Percentiles rank a stretch among this genome's conserved stretches.
phyloP scores from a whole-genome alignment of 2,888 invertebrate species.

The Drosophila borborema region DNA sequence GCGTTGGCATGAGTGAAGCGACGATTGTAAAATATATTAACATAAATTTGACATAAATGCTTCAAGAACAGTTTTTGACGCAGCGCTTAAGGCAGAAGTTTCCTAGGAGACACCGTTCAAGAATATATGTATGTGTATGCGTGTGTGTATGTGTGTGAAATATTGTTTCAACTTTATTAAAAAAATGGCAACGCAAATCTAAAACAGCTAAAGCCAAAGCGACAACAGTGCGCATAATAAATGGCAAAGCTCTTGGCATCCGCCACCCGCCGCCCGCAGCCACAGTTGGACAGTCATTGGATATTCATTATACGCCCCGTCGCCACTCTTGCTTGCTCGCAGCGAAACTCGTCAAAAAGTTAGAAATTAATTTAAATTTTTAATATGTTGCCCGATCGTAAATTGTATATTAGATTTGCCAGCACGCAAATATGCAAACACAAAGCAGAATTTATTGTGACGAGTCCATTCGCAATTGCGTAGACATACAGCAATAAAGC shows the following conservation, averaged over 20 bases:
- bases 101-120: constrained; percentile 9
- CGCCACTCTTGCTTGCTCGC: constrained; percentile 10
- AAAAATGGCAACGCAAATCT: constrained; percentile 66
- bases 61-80: constrained; percentile 58
- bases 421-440: constrained; percentile 25
- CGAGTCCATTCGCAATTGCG: neutral
- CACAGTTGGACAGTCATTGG: constrained; percentile 43
- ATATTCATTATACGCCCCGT: constrained; percentile 61
- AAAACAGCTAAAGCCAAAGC: constrained; percentile 52
- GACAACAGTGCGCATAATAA: constrained; percentile 59
- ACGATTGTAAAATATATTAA: constrained; percentile 79
- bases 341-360: constrained; percentile 44
- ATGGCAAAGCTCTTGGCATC: constrained; percentile 45
- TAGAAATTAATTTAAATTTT: constrained; percentile 77
- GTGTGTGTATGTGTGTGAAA: constrained; percentile 55
- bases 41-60: constrained; percentile 83
- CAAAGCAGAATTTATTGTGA: constrained; percentile 17
- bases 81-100: constrained; percentile 23
- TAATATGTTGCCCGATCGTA: constrained; percentile 62
- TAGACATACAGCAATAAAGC: neutral
- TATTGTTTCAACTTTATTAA: constrained; percentile 82
- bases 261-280: neutral
- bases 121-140: constrained; percentile 12
- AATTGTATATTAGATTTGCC: constrained; percentile 52
- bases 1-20: constrained; percentile 31